Evolutionary conservation across 2,888 invertebrate genomes (phyloP).

Genomic region (Lacanobia wlatinum): DNA sequence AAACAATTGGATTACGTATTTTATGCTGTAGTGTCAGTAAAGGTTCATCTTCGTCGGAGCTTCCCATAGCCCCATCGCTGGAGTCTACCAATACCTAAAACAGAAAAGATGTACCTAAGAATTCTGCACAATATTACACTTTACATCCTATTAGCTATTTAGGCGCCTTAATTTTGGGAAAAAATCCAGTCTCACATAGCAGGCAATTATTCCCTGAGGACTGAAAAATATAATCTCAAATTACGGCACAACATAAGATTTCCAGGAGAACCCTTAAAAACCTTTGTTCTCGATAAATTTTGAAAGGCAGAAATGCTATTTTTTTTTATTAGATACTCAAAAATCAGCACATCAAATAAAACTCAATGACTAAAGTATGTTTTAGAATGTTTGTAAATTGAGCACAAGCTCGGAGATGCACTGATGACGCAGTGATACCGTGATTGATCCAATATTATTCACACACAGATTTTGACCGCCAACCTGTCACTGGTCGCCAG

Average conservation of each 20-base stretch:
- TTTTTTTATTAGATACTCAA: too few species aligned
- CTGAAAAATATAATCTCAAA: neutral
- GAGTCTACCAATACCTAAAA: conserved; percentile 40
- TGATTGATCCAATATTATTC: neutral
- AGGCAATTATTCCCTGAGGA: neutral
- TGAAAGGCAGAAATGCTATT: too few species aligned
- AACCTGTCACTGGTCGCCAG: too few species aligned
- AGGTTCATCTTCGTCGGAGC: neutral
- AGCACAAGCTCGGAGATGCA: too few species aligned
- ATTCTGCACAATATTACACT: neutral
- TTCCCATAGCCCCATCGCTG: neutral
- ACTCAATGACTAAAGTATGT: too few species aligned
- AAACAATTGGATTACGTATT: conserved; percentile 24
- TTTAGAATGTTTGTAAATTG: too few species aligned
- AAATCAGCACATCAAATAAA: too few species aligned
- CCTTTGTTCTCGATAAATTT: neutral
- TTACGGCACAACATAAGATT: neutral
- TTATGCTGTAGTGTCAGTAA: neutral
- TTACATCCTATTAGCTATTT: neutral
- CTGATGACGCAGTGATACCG: neutral
- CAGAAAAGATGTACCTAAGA: neutral
- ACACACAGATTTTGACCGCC: conserved; percentile 1
- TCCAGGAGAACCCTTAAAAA: neutral
- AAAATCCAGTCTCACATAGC: neutral
- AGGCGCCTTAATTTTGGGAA: neutral